phyloP scores from a whole-genome alignment of 2,113 vertebrate genomes.

The Platichthys flesus region DNA sequence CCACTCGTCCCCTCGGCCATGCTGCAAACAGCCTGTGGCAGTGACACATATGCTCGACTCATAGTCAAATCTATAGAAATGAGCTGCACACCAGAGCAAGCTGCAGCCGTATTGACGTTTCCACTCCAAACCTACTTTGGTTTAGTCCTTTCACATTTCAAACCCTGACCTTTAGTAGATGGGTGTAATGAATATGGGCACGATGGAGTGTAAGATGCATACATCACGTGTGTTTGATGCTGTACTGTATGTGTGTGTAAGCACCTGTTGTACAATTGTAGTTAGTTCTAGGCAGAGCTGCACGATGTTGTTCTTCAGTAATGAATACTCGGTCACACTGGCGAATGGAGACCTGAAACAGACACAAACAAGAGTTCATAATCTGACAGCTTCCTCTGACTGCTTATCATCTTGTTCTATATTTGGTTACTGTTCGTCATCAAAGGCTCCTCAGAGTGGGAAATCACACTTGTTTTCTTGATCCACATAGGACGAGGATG shows the following conservation, averaged over 20 bases:
- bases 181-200: slow-evolving; percentile 6
- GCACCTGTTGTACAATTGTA: slow-evolving; percentile 94
- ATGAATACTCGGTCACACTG: slow-evolving; percentile 93
- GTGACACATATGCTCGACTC: slow-evolving; percentile 27
- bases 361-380: slow-evolving; percentile 2
- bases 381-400: background rate
- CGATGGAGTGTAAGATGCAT: background rate
- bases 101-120: background rate
- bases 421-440: background rate
- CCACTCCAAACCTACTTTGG: background rate
- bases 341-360: slow-evolving; percentile 90
- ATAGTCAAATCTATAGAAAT: slow-evolving; percentile 41
- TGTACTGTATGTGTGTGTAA: slow-evolving; percentile 6
- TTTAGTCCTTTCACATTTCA: slow-evolving; percentile 2
- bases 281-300: slow-evolving; percentile 95
- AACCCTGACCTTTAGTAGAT: slow-evolving; percentile 16
- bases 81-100: background rate
- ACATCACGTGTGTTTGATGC: background rate
- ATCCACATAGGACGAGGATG: background rate
- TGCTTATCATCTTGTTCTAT: background rate
- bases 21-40: slow-evolving; percentile 38
- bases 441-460: background rate
- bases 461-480: slow-evolving; percentile 9
- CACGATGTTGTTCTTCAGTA: slow-evolving; percentile 95
- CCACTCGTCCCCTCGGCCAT: slow-evolving; percentile 25